A percentile compares a stretch with the other conserved stretches of the same genome.
phyloP scores from a whole-genome alignment of 2,797 vertebrate species.

The Pelobates cultripes region DNA sequence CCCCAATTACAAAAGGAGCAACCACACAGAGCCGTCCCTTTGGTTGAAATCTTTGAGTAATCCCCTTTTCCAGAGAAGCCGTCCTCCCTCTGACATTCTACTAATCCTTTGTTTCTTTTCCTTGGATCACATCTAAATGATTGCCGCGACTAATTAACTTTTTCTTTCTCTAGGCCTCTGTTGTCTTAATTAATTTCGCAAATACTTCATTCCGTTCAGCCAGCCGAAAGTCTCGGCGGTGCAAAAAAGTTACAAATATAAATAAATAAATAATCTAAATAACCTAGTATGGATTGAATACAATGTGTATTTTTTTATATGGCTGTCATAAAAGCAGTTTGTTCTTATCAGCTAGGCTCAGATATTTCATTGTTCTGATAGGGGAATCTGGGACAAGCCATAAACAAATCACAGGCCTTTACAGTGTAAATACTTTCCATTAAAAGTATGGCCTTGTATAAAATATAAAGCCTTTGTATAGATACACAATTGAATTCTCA shows the following conservation, averaged over 20 bases:
- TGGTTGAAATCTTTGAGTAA: constrained; percentile 71
- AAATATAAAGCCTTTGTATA: constrained; percentile 21
- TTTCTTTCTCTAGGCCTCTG: constrained; percentile 70
- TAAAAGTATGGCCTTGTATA: constrained; percentile 2
- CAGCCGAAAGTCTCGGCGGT: constrained; percentile 59
- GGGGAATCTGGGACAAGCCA: constrained; percentile 49
- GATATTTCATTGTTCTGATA: constrained; percentile 55
- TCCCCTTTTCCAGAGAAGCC: constrained; percentile 71
- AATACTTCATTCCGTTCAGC: constrained; percentile 63
- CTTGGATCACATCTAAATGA: constrained; percentile 76
- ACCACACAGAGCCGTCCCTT: constrained; percentile 70
- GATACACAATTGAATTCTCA: constrained; percentile 1
- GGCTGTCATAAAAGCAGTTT: constrained; percentile 48
- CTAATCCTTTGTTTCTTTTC: constrained; percentile 73
- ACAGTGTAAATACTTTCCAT: constrained; percentile 34
- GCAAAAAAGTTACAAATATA: constrained; percentile 56
- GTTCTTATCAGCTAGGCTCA: constrained; percentile 49
- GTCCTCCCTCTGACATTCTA: constrained; percentile 68
- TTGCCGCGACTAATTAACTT: constrained; percentile 76
- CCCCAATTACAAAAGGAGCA: constrained; percentile 73
- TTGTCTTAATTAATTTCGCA: constrained; percentile 76
- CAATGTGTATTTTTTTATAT: constrained; percentile 47
- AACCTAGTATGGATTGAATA: constrained; percentile 26
- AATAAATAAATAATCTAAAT: constrained; percentile 54
- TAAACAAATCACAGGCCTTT: constrained; percentile 41